These are phyloP conservation scores for Scaptomyza caliginosa DNA, from an alignment of 2,888 invertebrate genomes.

Conservation along the genomic window DNA sequence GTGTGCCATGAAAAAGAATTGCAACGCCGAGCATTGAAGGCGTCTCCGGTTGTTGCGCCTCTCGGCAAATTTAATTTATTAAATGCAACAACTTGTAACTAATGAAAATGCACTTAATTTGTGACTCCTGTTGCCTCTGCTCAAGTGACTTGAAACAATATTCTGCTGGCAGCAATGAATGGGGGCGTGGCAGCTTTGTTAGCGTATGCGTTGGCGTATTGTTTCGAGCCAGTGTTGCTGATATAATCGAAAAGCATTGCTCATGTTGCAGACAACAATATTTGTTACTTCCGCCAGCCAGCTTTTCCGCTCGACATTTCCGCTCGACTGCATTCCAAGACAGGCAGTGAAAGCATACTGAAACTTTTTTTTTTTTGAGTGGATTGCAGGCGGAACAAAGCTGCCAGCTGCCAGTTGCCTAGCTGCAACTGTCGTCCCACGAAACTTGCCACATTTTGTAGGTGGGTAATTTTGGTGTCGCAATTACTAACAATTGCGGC, in stretches of 20 bases:
- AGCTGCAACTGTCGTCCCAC: neutral
- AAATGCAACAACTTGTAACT: slow-evolving; percentile 72
- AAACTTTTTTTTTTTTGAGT: slow-evolving; percentile 14
- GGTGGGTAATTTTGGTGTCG: slow-evolving; percentile 51
- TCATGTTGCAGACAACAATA: slow-evolving; percentile 16
- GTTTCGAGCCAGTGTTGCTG: slow-evolving; percentile 15
- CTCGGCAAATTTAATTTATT: slow-evolving; percentile 71
- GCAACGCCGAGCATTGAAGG: slow-evolving; percentile 22
- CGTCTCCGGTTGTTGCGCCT: slow-evolving; percentile 20
- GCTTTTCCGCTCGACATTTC: slow-evolving; percentile 29
- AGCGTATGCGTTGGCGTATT: slow-evolving; percentile 6
- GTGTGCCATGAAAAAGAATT: slow-evolving; percentile 47
- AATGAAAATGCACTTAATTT: slow-evolving; percentile 77
- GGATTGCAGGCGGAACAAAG: neutral
- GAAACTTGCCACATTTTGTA: slow-evolving; percentile 16
- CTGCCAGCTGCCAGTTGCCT: slow-evolving; percentile 1
- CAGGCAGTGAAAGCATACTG: neutral
- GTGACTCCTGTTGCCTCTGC: slow-evolving; percentile 37
- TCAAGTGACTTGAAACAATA: slow-evolving; percentile 62
- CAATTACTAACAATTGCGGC: slow-evolving; percentile 64
- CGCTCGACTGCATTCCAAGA: slow-evolving; percentile 23
- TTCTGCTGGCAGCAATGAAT: slow-evolving; percentile 32
- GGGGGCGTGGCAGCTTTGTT: neutral
- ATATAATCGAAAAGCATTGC: slow-evolving; percentile 14
- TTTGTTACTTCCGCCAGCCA: slow-evolving; percentile 15